phyloP scores from a whole-genome alignment of 2,797 vertebrate genomes.

The Poeciliopsis paucimaculata region DNA sequence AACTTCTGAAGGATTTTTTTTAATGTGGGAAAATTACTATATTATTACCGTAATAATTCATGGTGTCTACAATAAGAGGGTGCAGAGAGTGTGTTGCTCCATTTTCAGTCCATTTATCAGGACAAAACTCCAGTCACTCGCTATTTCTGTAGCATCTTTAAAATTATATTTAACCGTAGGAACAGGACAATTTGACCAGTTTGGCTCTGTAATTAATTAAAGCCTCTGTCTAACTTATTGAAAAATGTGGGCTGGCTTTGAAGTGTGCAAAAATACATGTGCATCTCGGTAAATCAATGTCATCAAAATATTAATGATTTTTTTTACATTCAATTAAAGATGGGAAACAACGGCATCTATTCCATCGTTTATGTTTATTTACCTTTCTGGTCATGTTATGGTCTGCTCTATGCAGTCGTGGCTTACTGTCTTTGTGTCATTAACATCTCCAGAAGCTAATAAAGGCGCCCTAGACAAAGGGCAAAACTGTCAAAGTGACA shows the following conservation, averaged over 20 bases:
- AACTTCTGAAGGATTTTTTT: background rate
- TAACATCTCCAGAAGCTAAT: background rate
- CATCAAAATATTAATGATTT: background rate
- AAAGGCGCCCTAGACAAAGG: no score
- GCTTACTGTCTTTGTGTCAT: background rate
- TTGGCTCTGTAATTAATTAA: background rate
- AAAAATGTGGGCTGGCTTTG: background rate
- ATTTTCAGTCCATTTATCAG: background rate
- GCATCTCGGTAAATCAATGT: background rate
- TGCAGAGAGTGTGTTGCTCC: background rate
- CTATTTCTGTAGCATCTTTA: background rate
- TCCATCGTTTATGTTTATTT: background rate
- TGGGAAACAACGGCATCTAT: background rate
- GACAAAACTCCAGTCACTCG: background rate
- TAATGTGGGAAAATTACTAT: background rate
- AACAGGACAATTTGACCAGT: background rate
- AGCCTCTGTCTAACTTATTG: background rate
- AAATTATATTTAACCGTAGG: background rate
- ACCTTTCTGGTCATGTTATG: background rate
- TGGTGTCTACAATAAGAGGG: background rate
- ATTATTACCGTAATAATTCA: background rate
- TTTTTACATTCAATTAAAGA: background rate
- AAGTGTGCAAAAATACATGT: background rate
- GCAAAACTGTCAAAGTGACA: background rate
- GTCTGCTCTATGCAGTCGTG: background rate